Evolutionary conservation across 2,113 vertebrate genomes (phyloP).

Genomic region (Sinocyclocheilus anshuiensis): DNA sequence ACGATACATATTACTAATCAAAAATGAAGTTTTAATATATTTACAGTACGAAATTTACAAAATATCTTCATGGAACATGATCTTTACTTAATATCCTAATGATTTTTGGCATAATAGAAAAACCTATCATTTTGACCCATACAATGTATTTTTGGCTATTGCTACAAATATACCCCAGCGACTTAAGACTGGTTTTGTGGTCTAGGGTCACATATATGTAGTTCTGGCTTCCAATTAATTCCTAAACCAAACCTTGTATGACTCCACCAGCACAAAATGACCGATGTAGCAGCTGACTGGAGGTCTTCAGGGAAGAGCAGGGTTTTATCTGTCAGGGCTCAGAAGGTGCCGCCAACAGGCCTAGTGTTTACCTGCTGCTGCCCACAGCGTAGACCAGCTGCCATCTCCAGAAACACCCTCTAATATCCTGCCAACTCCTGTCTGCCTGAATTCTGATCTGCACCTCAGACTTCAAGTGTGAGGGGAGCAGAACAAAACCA

Average conservation of each 20-base stretch:
- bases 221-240: not conserved
- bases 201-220: not conserved
- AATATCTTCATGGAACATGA: too few relatives aligned
- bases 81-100: too few relatives aligned
- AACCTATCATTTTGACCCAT: too few relatives aligned
- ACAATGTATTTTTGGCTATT: too few relatives aligned
- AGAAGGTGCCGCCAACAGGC: slow-evolving; percentile 61
- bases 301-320: slow-evolving; percentile 54
- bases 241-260: not conserved
- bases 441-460: slow-evolving; percentile 63
- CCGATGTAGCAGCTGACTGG: slow-evolving; percentile 18
- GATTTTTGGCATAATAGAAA: too few relatives aligned
- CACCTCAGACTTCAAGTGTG: slow-evolving; percentile 57
- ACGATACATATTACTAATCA: too few relatives aligned
- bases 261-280: not conserved
- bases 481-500: slow-evolving; percentile 55
- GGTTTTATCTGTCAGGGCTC: slow-evolving; percentile 61
- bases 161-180: too few relatives aligned
- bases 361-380: slow-evolving; percentile 72
- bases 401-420: slow-evolving; percentile 59
- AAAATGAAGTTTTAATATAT: too few relatives aligned
- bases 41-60: too few relatives aligned
- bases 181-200: too few relatives aligned
- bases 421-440: slow-evolving; percentile 60
- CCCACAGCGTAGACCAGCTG: slow-evolving; percentile 70